phyloP scores from a whole-genome alignment of 2,797 vertebrate genomes.

The Helostoma temminkii region DNA sequence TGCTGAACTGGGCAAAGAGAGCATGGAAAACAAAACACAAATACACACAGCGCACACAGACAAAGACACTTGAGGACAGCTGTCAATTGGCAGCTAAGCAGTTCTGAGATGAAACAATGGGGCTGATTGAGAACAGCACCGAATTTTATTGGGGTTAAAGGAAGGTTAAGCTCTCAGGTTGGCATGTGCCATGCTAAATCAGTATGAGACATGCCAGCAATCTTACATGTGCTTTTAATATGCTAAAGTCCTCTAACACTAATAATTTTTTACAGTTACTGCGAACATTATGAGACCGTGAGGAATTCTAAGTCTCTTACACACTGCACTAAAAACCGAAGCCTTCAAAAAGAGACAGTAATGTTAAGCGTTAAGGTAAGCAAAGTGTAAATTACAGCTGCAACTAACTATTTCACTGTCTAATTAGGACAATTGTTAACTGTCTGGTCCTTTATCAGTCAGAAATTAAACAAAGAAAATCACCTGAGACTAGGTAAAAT shows the following conservation, averaged over 20 bases:
- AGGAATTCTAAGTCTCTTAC: conserved; percentile 3
- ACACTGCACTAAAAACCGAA: background rate
- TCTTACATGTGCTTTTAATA: conserved; percentile 30
- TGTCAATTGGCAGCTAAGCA: conserved; percentile 69
- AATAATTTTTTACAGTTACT: conserved; percentile 28
- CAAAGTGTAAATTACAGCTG: background rate
- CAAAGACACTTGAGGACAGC: conserved; percentile 66
- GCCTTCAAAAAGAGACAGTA: background rate
- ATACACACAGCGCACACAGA: conserved; percentile 14
- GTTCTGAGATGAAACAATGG: conserved; percentile 58
- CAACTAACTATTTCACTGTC: background rate
- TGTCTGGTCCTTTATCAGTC: no score
- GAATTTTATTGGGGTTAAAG: conserved; percentile 87
- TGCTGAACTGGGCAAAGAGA: conserved; percentile 6
- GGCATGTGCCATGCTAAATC: conserved; percentile 42
- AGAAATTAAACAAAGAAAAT: no score
- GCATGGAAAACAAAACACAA: conserved; percentile 46
- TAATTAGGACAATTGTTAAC: no score
- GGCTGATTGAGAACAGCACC: conserved; percentile 58
- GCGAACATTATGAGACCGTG: background rate
- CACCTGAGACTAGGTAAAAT: no score
- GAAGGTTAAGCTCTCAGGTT: conserved; percentile 50
- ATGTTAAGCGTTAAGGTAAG: background rate
- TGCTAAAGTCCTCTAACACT: conserved; percentile 17
- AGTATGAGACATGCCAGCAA: conserved; percentile 8